Conservation (phyloP, 2,888 invertebrate genomes). For the Seira ritae region DNA sequence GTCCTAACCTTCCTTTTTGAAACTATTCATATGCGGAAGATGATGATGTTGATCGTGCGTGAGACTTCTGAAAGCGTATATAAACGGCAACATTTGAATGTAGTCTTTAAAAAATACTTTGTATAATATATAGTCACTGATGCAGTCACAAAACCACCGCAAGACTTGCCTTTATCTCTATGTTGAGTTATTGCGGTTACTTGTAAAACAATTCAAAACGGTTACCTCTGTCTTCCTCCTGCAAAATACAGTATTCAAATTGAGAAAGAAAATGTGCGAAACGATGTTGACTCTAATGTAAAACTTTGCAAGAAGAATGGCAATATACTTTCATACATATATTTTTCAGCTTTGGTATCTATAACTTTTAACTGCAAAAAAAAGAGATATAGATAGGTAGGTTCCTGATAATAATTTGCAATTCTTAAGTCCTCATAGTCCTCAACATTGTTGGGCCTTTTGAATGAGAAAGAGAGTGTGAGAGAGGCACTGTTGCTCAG, state of each 20-base stretch:
- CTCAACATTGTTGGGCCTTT: no score
- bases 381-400: no score
- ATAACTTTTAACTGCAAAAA: no score
- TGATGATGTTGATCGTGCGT: conserved; percentile 28
- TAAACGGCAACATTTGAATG: background rate
- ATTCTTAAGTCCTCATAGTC: no score
- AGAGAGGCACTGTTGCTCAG: background rate
- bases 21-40: conserved; percentile 22
- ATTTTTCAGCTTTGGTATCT: no score
- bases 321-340: no score
- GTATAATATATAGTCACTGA: background rate
- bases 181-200: background rate
- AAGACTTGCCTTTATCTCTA: background rate
- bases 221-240: background rate
- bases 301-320: no score
- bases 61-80: background rate
- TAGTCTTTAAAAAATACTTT: background rate
- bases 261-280: background rate
- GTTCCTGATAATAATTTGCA: no score
- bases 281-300: background rate
- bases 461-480: no score
- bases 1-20: conserved; percentile 41
- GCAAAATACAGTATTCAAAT: no score
- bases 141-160: conserved; percentile 7
- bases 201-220: background rate